A percentile compares a stretch with the other conserved stretches of the same genome.
Evolutionary conservation across 2,797 vertebrate genomes (phyloP).

Genomic region (Cyclopterus lumpus): DNA sequence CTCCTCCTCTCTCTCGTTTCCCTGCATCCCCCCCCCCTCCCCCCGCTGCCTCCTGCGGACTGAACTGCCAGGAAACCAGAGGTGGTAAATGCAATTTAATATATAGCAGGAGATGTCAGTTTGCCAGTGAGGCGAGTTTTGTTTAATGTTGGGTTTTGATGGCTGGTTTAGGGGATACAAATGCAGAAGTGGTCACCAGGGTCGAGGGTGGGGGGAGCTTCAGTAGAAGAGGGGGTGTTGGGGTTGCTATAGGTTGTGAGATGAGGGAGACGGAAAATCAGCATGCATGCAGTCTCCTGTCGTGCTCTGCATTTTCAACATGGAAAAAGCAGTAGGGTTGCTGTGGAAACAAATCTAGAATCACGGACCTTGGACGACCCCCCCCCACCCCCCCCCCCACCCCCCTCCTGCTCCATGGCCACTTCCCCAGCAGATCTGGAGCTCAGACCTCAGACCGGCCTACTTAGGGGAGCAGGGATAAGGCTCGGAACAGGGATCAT

Average conservation of each 20-base stretch:
- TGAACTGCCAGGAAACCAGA: slow-evolving; percentile 27
- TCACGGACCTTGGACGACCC: slow-evolving; percentile 35
- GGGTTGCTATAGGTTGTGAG: slow-evolving; percentile 25
- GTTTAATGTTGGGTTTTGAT: slow-evolving; percentile 5
- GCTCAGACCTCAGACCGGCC: slow-evolving; percentile 66
- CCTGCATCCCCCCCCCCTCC: slow-evolving; percentile 6
- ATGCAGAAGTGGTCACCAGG: slow-evolving; percentile 12
- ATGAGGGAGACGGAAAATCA: slow-evolving; percentile 53
- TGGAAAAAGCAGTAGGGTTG: slow-evolving; percentile 67
- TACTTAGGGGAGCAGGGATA: slow-evolving; percentile 62
- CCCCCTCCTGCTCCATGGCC: slow-evolving; percentile 22
- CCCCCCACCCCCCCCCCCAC: slow-evolving; percentile 19
- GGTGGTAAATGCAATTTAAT: slow-evolving; percentile 33
- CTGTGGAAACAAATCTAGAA: slow-evolving; percentile 70
- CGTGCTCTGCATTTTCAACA: slow-evolving; percentile 65
- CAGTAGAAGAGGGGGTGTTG: not conserved
- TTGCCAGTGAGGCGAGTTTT: slow-evolving; percentile 10
- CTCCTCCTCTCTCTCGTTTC: not conserved
- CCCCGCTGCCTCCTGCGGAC: not conserved
- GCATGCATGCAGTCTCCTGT: slow-evolving; percentile 53
- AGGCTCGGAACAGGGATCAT: slow-evolving; percentile 62
- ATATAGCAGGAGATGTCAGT: slow-evolving; percentile 14
- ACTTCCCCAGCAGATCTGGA: slow-evolving; percentile 51
- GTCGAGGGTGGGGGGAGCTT: not conserved
- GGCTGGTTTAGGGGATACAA: slow-evolving; percentile 11